Base-by-base conservation (phyloP, 2,888 invertebrate species). In the Scaeva pyrastri region DNA sequence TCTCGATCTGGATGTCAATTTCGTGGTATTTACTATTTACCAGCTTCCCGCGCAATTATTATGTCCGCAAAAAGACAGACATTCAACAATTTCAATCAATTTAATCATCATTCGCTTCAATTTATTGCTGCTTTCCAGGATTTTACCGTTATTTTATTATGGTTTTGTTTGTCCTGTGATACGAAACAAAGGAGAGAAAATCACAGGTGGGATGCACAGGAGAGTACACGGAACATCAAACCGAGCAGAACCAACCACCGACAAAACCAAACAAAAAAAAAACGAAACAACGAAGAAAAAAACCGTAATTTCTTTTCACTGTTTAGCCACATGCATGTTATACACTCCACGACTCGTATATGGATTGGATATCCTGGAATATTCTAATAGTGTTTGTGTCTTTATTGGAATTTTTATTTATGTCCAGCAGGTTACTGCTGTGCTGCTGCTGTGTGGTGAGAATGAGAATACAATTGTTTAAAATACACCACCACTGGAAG, bases 321-420 rank as follows among this genome's bases (percentile, higher is more conserved):
- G 11, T 19, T 26, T 66, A 48, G 3, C 21, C 14, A 56, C 19
- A 16, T 12, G 19, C 12, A 12, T 12, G 6, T 19, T n/a, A 41
- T 41, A 60, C 58, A 58, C 60, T 45, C 56, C n/a, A n/a, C n/a
- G n/a, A n/a, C n/a, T n/a, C n/a, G n/a, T 48, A 52, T 60, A 55
- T 45, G 55, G 56, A 75, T 80, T 72, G 74, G 72, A 73, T 81
- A 81, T 86, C 82, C 86, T 77, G 70, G 76, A 72, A 66, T 64
- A 41, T 41, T 19, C 11, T 21, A 23, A 4, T 31, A 26, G 26
- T 41, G 60, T 50, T 26, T 48, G 36, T 62, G 31, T 58, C 36
- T 74, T 26, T 79, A 50, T 62, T 64, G 71, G 75, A 75, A 75
- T 66, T 72, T 66, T 66, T 70, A 64, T 79, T 74, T 71, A 64